These are phyloP conservation scores for Mormyrus proboscirostris DNA, from an alignment of 2,797 vertebrate species.

Conservation along the genomic window DNA sequence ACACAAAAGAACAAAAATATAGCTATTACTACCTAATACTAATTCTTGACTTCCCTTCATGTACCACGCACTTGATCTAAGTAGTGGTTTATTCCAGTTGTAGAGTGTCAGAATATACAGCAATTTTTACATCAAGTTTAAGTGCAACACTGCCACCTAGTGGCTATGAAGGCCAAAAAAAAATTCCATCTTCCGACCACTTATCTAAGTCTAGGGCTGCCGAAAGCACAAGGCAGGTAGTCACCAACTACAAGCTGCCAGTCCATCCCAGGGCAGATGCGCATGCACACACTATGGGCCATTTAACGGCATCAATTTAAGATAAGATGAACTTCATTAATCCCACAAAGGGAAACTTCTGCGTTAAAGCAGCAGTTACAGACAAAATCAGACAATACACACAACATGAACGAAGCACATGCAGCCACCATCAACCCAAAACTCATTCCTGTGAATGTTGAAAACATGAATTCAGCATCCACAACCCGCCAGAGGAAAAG, in stretches of 20 bases:
- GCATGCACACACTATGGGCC: neutral
- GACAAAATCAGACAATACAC: neutral
- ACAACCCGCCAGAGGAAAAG: neutral
- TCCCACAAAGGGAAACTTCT: neutral
- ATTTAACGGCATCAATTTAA: neutral
- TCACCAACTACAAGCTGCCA: neutral
- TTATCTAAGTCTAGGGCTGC: neutral
- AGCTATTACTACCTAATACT: neutral
- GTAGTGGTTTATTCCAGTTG: neutral
- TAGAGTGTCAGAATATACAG: neutral
- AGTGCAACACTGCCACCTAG: slow-evolving; percentile 61
- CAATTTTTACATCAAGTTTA: slow-evolving; percentile 12
- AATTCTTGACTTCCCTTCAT: neutral
- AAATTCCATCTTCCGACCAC: neutral
- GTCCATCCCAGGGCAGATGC: neutral
- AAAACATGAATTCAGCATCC: neutral
- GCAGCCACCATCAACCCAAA: neutral
- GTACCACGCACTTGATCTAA: neutral
- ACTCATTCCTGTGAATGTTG: neutral
- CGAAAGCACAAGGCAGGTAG: neutral
- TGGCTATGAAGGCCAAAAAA: slow-evolving; percentile 44
- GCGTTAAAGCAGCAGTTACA: neutral
- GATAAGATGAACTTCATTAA: neutral
- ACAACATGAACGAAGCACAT: neutral
- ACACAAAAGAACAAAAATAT: neutral